Evolutionary conservation across 2,888 invertebrate genomes (phyloP).

Genomic region (Phytoseiulus persimilis): DNA sequence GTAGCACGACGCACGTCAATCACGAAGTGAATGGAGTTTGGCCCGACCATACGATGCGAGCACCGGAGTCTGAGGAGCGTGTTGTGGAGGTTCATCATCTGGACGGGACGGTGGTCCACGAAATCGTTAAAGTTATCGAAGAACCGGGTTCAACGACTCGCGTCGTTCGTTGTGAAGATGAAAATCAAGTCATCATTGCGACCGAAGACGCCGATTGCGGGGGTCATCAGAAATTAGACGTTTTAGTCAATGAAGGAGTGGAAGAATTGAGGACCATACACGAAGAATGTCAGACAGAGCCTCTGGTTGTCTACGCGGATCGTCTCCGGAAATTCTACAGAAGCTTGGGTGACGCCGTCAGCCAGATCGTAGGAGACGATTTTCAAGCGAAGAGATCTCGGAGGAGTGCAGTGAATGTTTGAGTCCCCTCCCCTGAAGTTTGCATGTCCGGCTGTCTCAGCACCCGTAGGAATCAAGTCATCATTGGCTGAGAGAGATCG

Average conservation of each 20-base stretch:
- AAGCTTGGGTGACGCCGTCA: conserved; percentile 22
- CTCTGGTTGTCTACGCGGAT: conserved; percentile 16
- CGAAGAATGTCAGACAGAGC: conserved; percentile 35
- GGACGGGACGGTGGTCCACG: conserved; percentile 22
- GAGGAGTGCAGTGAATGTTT: not conserved
- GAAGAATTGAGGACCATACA: not conserved
- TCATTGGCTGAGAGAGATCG: too few relatives aligned
- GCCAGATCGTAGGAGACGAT: conserved; percentile 14
- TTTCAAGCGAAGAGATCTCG: conserved; percentile 20
- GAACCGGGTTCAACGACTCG: not conserved
- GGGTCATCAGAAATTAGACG: conserved; percentile 18
- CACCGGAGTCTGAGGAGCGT: conserved; percentile 18
- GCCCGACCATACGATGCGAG: conserved; percentile 31
- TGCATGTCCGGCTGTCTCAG: not conserved
- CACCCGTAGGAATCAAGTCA: too few relatives aligned
- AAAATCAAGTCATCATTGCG: not conserved
- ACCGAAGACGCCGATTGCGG: conserved; percentile 27
- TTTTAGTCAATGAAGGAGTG: conserved; percentile 6
- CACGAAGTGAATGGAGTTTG: conserved; percentile 20
- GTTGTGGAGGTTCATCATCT: not conserved
- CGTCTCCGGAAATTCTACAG: conserved; percentile 32
- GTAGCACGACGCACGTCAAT: conserved; percentile 29
- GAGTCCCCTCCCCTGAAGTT: not conserved
- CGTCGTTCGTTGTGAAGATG: conserved; percentile 21
- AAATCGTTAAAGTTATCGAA: conserved; percentile 24